A percentile compares a stretch with the other conserved stretches of the same genome.
These are phyloP conservation scores for Brenthis ino DNA, from an alignment of 2,888 invertebrate species.

Conservation along the genomic window DNA sequence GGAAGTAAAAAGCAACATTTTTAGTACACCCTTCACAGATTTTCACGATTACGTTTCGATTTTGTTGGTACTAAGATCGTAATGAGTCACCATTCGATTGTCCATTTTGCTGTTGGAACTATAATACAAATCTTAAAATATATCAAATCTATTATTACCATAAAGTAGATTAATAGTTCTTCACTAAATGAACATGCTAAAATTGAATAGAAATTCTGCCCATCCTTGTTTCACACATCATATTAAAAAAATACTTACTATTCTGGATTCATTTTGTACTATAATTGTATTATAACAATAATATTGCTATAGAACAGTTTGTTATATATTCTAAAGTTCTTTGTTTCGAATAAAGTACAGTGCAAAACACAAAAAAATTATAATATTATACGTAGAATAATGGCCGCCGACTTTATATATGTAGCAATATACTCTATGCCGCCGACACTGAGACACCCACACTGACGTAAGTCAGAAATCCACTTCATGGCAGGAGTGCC, in stretches of 20 bases:
- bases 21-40: slow-evolving; percentile 64
- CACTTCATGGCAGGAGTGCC: slow-evolving; percentile 72
- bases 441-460: slow-evolving; percentile 79
- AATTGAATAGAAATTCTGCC: slow-evolving; percentile 63
- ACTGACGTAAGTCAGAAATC: slow-evolving; percentile 77
- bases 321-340: slow-evolving; percentile 64
- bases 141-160: slow-evolving; percentile 3
- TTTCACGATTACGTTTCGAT: slow-evolving; percentile 64
- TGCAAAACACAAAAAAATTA: slow-evolving; percentile 74
- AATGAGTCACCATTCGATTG: slow-evolving; percentile 67
- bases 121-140: not conserved
- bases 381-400: slow-evolving; percentile 78
- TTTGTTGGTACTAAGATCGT: slow-evolving; percentile 62
- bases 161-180: slow-evolving; percentile 7
- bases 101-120: slow-evolving; percentile 9
- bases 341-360: slow-evolving; percentile 62
- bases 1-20: slow-evolving; percentile 47
- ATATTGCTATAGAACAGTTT: slow-evolving; percentile 58
- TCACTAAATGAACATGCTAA: slow-evolving; percentile 65
- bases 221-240: slow-evolving; percentile 66
- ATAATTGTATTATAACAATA: slow-evolving; percentile 64
- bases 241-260: slow-evolving; percentile 85
- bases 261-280: slow-evolving; percentile 89
- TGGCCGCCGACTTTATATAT: slow-evolving; percentile 80
- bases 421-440: too few species aligned